These are phyloP conservation scores for Eledone cirrhosa DNA, from an alignment of 2,888 invertebrate species.

Conservation along the genomic window DNA sequence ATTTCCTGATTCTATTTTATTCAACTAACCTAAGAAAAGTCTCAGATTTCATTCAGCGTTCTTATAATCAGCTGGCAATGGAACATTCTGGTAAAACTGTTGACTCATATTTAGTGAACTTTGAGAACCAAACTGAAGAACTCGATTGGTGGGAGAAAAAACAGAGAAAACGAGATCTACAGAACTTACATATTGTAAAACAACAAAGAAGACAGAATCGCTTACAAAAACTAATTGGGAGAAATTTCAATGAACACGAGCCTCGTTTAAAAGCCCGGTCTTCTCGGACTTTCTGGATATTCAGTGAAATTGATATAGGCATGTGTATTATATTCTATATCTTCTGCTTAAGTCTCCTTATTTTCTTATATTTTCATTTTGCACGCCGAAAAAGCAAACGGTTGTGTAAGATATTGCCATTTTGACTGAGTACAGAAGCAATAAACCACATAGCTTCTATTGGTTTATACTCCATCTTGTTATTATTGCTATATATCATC, in stretches of 20 bases:
- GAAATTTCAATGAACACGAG: not conserved
- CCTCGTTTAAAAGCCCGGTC: not conserved
- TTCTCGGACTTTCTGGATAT: slow-evolving; percentile 38
- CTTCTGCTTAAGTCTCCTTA: slow-evolving; percentile 51
- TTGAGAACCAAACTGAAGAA: slow-evolving; percentile 29
- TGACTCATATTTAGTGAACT: not conserved
- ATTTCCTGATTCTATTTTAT: slow-evolving; percentile 41
- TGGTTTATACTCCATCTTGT: too few species aligned
- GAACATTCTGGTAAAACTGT: not conserved
- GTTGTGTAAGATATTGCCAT: slow-evolving; percentile 31
- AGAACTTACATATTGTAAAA: slow-evolving; percentile 44
- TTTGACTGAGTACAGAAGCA: slow-evolving; percentile 15
- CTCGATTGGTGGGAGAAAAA: slow-evolving; percentile 59
- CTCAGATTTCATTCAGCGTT: not conserved
- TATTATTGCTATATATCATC: too few species aligned
- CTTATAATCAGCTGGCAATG: not conserved
- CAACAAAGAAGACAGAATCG: slow-evolving; percentile 37
- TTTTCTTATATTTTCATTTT: slow-evolving; percentile 60
- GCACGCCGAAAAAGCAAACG: slow-evolving; percentile 46
- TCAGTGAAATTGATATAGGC: slow-evolving; percentile 56
- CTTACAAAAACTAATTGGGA: not conserved
- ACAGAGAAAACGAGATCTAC: slow-evolving; percentile 48
- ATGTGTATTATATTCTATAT: slow-evolving; percentile 61
- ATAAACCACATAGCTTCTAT: too few species aligned
- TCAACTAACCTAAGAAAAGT: slow-evolving; percentile 18